Percentiles rank a stretch among this genome's conserved stretches.
phyloP scores from a whole-genome alignment of 1,140 invertebrate species.

The Fopius arisanus region DNA sequence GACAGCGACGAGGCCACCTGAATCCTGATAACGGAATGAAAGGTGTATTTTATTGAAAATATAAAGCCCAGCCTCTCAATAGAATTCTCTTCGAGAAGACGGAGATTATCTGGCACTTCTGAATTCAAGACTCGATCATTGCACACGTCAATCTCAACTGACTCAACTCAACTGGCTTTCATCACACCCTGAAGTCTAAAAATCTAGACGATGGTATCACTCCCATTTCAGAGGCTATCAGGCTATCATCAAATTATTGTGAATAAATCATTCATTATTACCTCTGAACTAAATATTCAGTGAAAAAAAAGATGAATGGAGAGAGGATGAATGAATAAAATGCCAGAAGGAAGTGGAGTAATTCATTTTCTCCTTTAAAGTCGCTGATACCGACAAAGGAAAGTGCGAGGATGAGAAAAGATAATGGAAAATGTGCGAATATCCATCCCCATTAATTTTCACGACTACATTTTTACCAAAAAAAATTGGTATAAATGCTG shows the following conservation, averaged over 20 bases:
- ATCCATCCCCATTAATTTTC: not conserved
- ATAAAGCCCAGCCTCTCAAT: not conserved
- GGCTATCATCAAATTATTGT: no score
- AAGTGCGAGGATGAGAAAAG: not conserved
- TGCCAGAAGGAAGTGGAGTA: not conserved
- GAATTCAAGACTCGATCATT: not conserved
- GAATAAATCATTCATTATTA: no score
- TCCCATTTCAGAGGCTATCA: no score
- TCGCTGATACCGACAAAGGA: not conserved
- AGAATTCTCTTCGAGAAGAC: not conserved
- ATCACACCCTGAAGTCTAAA: no score
- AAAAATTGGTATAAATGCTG: not conserved
- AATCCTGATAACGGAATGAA: not conserved
- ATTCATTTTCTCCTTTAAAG: not conserved
- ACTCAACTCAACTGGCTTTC: no score
- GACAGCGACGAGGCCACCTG: not conserved
- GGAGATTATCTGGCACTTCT: not conserved
- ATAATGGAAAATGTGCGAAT: not conserved
- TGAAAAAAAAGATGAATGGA: not conserved
- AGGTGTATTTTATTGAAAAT: conserved; percentile 2
- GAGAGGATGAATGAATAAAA: not conserved
- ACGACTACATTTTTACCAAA: not conserved
- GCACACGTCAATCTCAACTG: not conserved
- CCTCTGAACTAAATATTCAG: no score
- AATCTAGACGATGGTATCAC: no score